Evolutionary conservation across 2,888 invertebrate genomes (phyloP).

Genomic region (Lithophane socia): DNA sequence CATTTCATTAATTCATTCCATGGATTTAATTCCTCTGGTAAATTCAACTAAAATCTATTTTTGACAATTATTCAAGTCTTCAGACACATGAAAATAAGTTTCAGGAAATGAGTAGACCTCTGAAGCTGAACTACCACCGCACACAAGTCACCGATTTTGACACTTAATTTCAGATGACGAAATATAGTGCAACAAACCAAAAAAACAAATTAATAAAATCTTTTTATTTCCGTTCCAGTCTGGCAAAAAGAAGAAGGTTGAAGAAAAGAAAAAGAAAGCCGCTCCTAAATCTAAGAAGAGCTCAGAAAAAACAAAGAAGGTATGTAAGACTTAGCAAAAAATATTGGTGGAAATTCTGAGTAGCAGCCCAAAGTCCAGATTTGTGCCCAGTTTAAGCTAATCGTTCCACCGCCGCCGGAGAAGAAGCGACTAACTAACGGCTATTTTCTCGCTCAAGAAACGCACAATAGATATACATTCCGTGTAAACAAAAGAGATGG

Average conservation of each 20-base stretch:
- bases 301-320: constrained; percentile 42
- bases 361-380: background rate
- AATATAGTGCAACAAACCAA: background rate
- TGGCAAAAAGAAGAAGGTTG: constrained; percentile 87
- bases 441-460: too few species aligned
- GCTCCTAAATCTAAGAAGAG: constrained; percentile 77
- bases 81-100: background rate
- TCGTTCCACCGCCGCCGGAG: too few species aligned
- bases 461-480: too few species aligned
- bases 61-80: background rate
- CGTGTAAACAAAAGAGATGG: too few species aligned
- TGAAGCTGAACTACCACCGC: background rate
- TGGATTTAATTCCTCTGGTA: background rate
- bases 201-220: background rate
- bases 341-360: background rate
- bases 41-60: background rate
- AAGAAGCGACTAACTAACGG: too few species aligned
- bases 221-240: constrained; percentile 42
- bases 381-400: background rate
- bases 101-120: background rate
- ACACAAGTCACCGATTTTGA: background rate
- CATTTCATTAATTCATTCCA: too few species aligned
- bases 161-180: background rate
- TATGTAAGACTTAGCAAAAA: background rate
- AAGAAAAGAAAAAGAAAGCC: constrained; percentile 90